phyloP scores from a whole-genome alignment of 2,113 vertebrate species.

The Oenanthe melanoleuca region DNA sequence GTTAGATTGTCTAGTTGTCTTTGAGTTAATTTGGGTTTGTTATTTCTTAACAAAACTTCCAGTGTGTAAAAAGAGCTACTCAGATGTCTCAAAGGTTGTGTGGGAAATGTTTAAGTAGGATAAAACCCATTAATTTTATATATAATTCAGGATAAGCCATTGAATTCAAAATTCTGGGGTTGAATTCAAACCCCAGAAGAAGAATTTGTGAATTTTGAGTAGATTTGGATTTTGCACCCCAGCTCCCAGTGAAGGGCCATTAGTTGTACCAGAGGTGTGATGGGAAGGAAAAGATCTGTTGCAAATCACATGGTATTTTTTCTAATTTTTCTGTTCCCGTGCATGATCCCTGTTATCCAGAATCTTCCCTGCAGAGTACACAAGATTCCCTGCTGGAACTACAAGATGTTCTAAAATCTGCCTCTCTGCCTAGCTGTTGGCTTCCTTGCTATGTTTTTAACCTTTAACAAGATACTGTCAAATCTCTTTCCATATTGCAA shows the following conservation, averaged over 20 bases:
- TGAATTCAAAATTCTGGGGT: too few relatives aligned
- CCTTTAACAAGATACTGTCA: neutral
- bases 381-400: neutral
- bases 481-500: neutral
- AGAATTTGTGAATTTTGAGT: neutral
- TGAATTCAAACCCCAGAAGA: neutral
- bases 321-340: neutral
- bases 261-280: neutral
- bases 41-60: neutral
- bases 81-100: neutral
- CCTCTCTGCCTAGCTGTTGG: neutral
- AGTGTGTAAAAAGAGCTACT: neutral
- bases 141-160: neutral
- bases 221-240: neutral
- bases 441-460: neutral
- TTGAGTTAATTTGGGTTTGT: neutral
- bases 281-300: neutral
- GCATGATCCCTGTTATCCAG: neutral
- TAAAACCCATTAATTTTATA: neutral
- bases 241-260: neutral
- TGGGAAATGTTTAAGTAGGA: neutral
- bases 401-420: neutral
- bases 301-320: fast-evolving
- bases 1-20: neutral
- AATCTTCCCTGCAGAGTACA: neutral